phyloP scores from a whole-genome alignment of 2,113 vertebrate species.

The Pseudopipra pipra region DNA sequence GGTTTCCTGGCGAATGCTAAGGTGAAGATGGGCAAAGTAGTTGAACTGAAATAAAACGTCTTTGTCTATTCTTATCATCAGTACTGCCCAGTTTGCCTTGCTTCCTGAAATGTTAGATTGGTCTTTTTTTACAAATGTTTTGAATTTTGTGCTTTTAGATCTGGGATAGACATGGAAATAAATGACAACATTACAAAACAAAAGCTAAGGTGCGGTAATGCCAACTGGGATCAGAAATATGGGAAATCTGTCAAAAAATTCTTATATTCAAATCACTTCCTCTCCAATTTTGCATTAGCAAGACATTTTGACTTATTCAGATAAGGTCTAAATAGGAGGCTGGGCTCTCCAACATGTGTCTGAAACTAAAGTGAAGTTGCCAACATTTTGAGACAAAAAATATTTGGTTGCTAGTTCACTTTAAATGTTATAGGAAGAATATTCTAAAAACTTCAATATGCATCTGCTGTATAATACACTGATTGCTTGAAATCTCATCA shows the following conservation, averaged over 20 bases:
- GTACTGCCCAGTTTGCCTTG: background rate
- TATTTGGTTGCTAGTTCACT: background rate
- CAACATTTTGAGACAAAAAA: background rate
- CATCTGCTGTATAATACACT: background rate
- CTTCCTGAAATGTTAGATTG: background rate
- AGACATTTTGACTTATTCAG: background rate
- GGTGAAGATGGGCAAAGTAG: background rate
- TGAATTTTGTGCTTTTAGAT: background rate
- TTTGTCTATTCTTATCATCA: background rate
- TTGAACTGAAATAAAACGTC: background rate
- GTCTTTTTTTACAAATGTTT: background rate
- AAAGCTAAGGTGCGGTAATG: background rate
- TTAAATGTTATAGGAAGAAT: background rate
- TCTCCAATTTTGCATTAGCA: background rate
- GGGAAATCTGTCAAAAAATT: background rate
- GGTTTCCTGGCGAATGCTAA: background rate
- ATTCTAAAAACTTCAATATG: background rate
- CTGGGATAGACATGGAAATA: background rate
- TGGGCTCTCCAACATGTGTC: rapidly evolving
- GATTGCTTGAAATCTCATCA: background rate
- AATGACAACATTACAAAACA: background rate
- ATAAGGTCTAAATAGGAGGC: background rate
- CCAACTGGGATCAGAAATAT: background rate
- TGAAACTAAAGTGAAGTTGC: background rate
- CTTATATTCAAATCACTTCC: background rate